Evolutionary conservation across 2,888 invertebrate genomes (phyloP), one percentile per base, ranked within the genome.

Genomic region (Creontiades dilutus): DNA sequence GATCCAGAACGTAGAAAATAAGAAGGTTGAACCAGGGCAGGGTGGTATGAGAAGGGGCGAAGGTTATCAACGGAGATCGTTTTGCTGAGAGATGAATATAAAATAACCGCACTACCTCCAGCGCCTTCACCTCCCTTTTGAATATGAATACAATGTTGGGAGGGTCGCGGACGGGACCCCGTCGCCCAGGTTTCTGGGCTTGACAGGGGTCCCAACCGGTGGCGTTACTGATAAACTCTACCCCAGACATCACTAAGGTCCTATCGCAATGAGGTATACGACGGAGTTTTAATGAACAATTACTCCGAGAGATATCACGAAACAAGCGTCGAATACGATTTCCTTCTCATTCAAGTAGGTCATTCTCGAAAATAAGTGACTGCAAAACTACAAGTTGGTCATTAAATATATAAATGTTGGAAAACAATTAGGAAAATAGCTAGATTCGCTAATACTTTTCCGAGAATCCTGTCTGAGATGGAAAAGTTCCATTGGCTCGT

Each of bases 61-160:
- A 55, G 86, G 86, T 86, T 86, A 86, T 86, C 86, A 86, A 75
- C 46, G 47, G 52, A 86, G 86, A 86, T 86, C 86, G 55, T 86
- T 75, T 75, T 27, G 86, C 75, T 86, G 86, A 86, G 86, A 86
- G 86, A 86, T 86, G 86, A 86, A 86, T 86, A 86, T 86, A 86
- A 86, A 86, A 86, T 86, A 86, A 75, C 75, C 75, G 28, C 55
- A 16, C 82, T 52, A 5, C 16, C 82, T 23, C 37, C 86, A 75
- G n/a, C 76, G 52, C n/a, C 47, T n/a, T 37, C 37, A 86, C 85
- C 85, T 57, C 61, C 86, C 76, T 86, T 76, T 48, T 75, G 86
- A 86, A 86, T 86, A 86, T 75, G 86, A 86, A 86, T 86, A 86
- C 86, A 75, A 48, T 37, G 82, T 82, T 82, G 82, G 82, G 14